Evolutionary conservation across 2,113 vertebrate genomes (phyloP).

Genomic region (Hydropotes inermis): DNA sequence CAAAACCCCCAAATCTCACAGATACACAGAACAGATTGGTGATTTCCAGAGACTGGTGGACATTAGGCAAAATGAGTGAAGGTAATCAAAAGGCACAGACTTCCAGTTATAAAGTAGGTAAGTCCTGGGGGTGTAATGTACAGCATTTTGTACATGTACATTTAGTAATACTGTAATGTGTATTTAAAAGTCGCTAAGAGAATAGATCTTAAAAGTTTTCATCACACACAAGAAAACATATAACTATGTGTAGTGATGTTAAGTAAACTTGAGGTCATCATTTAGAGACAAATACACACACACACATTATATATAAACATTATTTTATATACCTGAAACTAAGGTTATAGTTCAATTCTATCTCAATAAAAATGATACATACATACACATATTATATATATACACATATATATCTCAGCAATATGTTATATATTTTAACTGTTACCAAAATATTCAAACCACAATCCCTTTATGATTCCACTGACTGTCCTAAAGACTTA

Average conservation of each 20-base stretch:
- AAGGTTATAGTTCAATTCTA: background rate
- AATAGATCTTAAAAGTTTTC: background rate
- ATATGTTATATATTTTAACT: background rate
- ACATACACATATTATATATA: background rate
- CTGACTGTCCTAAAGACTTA: background rate
- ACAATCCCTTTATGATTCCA: background rate
- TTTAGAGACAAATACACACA: background rate
- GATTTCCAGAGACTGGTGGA: background rate
- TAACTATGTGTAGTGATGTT: background rate
- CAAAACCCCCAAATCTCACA: background rate
- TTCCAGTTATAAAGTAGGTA: background rate
- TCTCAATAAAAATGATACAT: background rate
- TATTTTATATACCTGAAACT: background rate
- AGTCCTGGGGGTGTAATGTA: background rate
- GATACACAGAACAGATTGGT: background rate
- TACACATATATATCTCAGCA: background rate
- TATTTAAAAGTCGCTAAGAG: background rate
- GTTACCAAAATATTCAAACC: background rate
- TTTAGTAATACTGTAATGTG: background rate
- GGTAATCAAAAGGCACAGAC: background rate
- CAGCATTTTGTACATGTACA: background rate
- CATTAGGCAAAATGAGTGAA: background rate
- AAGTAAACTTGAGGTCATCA: background rate
- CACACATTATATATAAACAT: background rate
- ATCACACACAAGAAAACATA: background rate